phyloP scores from a whole-genome alignment of 2,113 vertebrate species.

The Rhadina sibilatrix region DNA sequence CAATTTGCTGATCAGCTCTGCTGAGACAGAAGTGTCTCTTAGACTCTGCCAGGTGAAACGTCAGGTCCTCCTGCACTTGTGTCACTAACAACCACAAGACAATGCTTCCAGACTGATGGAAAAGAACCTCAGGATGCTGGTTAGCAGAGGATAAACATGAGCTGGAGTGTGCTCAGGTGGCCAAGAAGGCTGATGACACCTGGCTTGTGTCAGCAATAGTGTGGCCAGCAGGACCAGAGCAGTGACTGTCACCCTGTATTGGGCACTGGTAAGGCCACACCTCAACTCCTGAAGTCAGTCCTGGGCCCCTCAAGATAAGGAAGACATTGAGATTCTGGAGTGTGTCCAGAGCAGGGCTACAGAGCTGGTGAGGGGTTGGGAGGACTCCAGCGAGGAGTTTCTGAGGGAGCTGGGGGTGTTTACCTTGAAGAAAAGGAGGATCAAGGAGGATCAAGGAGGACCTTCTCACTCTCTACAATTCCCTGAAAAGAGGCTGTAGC shows the following conservation, averaged over 20 bases:
- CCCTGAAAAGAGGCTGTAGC: fast-evolving
- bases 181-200: background rate
- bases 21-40: background rate
- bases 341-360: too few relatives aligned
- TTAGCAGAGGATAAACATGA: background rate
- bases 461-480: fast-evolving
- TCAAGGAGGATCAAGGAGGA: too few relatives aligned
- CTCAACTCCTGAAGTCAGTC: background rate
- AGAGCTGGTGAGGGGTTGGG: background rate
- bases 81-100: background rate
- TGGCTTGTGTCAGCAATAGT: background rate
- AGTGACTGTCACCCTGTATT: background rate
- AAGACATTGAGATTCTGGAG: background rate
- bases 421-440: background rate
- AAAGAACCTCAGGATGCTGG: background rate
- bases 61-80: background rate
- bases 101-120: background rate
- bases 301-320: background rate
- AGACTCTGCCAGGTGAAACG: background rate
- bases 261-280: background rate
- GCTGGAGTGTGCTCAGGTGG: background rate
- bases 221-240: background rate
- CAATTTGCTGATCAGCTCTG: background rate
- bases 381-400: background rate
- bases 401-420: background rate